Evolutionary conservation across 2,113 vertebrate species (phyloP).

Genomic region (Phyllostomus hastatus): DNA sequence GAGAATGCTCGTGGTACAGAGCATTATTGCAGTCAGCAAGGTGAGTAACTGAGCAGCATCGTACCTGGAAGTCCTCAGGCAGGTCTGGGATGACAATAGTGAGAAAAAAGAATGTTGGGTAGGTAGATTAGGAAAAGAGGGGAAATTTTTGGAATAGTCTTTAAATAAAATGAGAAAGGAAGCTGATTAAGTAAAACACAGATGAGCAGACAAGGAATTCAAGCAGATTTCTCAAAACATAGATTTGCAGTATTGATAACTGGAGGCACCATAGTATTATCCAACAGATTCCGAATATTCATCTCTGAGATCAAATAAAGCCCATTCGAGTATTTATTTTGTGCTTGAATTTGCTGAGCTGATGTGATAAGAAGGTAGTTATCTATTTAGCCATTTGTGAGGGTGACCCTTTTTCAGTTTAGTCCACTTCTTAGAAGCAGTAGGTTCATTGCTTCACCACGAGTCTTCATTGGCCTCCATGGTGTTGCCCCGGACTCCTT

Average conservation of each 20-base stretch:
- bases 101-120: neutral
- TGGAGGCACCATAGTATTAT: neutral
- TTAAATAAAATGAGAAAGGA: neutral
- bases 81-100: neutral
- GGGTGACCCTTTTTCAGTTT: neutral
- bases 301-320: neutral
- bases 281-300: neutral
- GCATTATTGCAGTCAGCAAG: neutral
- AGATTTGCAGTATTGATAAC: neutral
- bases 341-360: neutral
- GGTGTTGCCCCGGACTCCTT: neutral
- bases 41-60: neutral
- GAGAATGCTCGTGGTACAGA: neutral
- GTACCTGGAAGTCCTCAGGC: neutral
- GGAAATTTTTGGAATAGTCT: neutral
- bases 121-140: neutral
- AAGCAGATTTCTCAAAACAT: neutral
- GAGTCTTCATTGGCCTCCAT: neutral
- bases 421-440: neutral
- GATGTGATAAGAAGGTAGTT: neutral
- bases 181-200: neutral
- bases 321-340: neutral
- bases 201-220: neutral
- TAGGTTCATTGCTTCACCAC: neutral
- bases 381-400: neutral